A percentile compares a stretch with the other conserved stretches of the same genome.
Conservation (phyloP, 2,888 invertebrate genomes). For the Orgyia antiqua region DNA sequence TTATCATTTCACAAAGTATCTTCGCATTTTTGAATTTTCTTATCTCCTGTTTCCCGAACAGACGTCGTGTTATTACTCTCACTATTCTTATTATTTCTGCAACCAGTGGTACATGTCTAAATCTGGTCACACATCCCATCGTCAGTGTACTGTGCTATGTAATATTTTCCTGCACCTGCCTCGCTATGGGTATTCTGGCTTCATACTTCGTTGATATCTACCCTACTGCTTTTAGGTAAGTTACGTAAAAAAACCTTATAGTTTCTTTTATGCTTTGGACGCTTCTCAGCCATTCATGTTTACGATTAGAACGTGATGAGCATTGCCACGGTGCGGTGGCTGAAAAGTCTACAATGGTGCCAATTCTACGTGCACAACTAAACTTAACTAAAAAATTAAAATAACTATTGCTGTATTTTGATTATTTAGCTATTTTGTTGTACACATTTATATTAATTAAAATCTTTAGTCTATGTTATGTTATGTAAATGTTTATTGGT, state of each 20-base stretch:
- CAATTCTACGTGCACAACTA: too few relatives aligned
- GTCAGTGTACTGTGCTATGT: slow-evolving; percentile 61
- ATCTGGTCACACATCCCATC: slow-evolving; percentile 57
- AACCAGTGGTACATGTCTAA: slow-evolving; percentile 64
- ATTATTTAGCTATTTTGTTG: too few relatives aligned
- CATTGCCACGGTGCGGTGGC: too few relatives aligned
- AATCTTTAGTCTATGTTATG: too few relatives aligned
- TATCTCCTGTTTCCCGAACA: slow-evolving; percentile 71
- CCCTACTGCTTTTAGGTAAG: slow-evolving; percentile 63
- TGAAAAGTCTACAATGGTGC: too few relatives aligned
- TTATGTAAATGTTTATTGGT: too few relatives aligned
- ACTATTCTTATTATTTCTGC: slow-evolving; percentile 71
- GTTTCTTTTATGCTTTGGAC: too few relatives aligned
- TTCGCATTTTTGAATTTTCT: slow-evolving; percentile 80
- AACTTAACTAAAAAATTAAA: too few relatives aligned
- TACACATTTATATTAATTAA: too few relatives aligned
- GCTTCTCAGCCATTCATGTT: too few relatives aligned
- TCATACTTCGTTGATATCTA: slow-evolving; percentile 67
- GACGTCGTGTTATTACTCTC: slow-evolving; percentile 72
- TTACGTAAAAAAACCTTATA: slow-evolving; percentile 2
- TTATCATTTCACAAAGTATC: slow-evolving; percentile 80
- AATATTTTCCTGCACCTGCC: slow-evolving; percentile 59
- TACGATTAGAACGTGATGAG: too few relatives aligned
- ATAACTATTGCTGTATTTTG: too few relatives aligned
- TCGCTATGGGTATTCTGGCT: slow-evolving; percentile 66